Base-by-base conservation (phyloP, 2,888 invertebrate species). In the Nymphalis polychloros region DNA sequence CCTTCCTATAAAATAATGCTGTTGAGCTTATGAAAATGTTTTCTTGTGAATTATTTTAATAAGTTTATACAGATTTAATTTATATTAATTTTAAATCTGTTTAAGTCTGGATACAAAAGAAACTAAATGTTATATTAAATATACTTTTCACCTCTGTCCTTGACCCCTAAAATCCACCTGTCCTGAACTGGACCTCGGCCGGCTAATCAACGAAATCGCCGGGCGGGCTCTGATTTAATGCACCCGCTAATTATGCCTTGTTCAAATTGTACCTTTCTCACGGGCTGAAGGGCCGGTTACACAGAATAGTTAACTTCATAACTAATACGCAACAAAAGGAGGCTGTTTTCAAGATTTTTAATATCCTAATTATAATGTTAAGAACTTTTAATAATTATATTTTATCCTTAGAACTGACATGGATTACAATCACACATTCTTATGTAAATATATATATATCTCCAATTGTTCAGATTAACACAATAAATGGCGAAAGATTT, bases 251-350 rank as follows among this genome's bases (percentile, higher is more conserved):
- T 92, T 92, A 90, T 88, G 90, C 88, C 89, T 88, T 91, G 91
- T 90, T 90, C 90, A 92, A 92, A 91, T 90, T 91, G 89, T 90
- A 87, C 81, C 90, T 90, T 92, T 92, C 92, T 90, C 92, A 91
- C 89, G 89, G 86, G 78, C 79, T 76, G 74, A 68, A 67, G 70
- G 79, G 80, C 78, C 83, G 77, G 82, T 79, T 81, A 2, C 19
- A 57, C 19, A 8, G 10, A 13, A 10, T 57, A 19, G 41, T 41
- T 57, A 19, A 17, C 57, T 35, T 17, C 16, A 16, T 53, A 53
- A 53, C 16, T 27, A 27, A 53, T 16, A 8, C 13, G 23, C 23
- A 23, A 50, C 10, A 20, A 20, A 0, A 10, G 4, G 20, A 20
- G 8, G 10, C 20, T 20, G 8, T 20, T 50, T 4, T 10, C 4